Percentiles rank a stretch among this genome's conserved stretches.
phyloP scores from a whole-genome alignment of 2,888 invertebrate genomes.

The Dynastes hyllus region DNA sequence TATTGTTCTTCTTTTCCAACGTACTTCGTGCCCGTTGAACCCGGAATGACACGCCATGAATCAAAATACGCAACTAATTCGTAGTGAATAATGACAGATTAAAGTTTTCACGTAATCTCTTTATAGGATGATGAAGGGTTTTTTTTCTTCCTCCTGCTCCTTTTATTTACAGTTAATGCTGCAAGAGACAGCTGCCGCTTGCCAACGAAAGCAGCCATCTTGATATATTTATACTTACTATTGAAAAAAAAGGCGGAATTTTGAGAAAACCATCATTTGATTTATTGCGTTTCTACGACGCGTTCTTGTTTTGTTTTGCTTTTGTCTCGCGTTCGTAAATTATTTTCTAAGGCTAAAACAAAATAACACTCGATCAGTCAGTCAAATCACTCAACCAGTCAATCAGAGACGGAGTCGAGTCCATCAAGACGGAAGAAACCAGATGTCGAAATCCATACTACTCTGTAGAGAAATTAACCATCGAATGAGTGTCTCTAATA shows the following conservation, averaged over 20 bases:
- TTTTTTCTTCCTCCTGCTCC: neutral
- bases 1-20: neutral
- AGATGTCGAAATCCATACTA: conserved; percentile 24
- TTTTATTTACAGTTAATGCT: conserved; percentile 31
- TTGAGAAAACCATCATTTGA: conserved; percentile 6
- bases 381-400: conserved; percentile 1
- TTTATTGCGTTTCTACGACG: neutral
- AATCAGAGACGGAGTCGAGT: neutral
- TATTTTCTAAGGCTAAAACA: no score
- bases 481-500: no score
- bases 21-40: neutral
- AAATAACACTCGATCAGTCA: no score
- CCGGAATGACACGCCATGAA: conserved; percentile 24
- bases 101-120: conserved; percentile 32
- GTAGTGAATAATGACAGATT: conserved; percentile 45
- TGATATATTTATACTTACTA: conserved; percentile 29
- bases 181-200: conserved; percentile 23
- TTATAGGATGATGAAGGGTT: conserved; percentile 38
- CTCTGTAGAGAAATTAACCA: neutral
- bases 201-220: conserved; percentile 37
- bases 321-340: neutral
- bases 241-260: conserved; percentile 12
- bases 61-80: conserved; percentile 28
- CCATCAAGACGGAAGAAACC: neutral
- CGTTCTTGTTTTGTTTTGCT: neutral